Evolutionary conservation across 2,797 vertebrate genomes (phyloP).

Genomic region (Florisuga fusca): DNA sequence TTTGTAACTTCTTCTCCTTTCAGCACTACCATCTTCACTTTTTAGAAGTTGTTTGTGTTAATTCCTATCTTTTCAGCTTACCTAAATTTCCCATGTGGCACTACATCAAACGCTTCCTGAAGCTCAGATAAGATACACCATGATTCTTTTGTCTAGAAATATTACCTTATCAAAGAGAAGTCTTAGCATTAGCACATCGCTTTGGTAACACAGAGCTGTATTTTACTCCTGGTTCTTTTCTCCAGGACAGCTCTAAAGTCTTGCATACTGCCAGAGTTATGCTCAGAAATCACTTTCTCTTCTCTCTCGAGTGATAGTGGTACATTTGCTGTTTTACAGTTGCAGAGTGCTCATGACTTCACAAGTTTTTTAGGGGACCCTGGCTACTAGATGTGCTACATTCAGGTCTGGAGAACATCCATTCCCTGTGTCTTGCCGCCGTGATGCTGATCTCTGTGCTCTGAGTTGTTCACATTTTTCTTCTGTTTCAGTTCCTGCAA

Average conservation of each 20-base stretch:
- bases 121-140: conserved; percentile 37
- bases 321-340: not conserved
- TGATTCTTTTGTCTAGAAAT: conserved; percentile 27
- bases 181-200: not conserved
- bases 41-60: not conserved
- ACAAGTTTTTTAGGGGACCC: not conserved
- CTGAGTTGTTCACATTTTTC: not conserved
- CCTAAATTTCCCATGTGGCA: conserved; percentile 48
- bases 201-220: not conserved
- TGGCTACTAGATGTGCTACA: not conserved
- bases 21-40: not conserved
- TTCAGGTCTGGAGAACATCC: not conserved
- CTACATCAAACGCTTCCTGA: conserved; percentile 5
- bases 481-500: not conserved
- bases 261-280: not conserved
- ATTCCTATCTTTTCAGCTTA: conserved; percentile 41
- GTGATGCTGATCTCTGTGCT: not conserved
- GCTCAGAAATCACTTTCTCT: not conserved
- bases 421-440: not conserved
- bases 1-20: conserved; percentile 10
- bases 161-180: not conserved
- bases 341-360: not conserved
- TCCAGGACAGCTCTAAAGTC: not conserved
- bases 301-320: not conserved
- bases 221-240: not conserved